phyloP scores from a whole-genome alignment of 2,888 invertebrate genomes.

The Hypomecis atomaria region DNA sequence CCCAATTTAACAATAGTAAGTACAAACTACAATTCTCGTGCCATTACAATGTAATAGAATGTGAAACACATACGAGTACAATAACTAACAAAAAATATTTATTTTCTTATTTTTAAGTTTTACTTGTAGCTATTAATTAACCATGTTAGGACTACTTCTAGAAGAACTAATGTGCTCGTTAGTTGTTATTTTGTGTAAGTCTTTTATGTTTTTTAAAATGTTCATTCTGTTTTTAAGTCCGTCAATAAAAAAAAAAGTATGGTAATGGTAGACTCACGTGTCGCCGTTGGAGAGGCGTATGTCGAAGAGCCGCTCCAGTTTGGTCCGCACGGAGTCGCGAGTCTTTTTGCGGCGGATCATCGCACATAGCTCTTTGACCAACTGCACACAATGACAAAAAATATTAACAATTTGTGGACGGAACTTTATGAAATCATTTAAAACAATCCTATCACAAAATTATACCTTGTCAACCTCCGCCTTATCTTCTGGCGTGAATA shows the following conservation, averaged over 20 bases:
- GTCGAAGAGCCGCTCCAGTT: constrained; percentile 68
- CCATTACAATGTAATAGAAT: no score
- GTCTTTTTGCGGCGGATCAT: constrained; percentile 63
- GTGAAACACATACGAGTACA: no score
- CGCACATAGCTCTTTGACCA: constrained; percentile 70
- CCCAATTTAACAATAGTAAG: background rate
- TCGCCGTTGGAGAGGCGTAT: constrained; percentile 74
- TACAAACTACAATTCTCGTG: no score
- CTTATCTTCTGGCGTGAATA: constrained; percentile 65
- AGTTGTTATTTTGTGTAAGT: no score
- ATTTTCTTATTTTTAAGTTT: no score
- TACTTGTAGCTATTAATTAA: no score
- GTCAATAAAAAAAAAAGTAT: background rate
- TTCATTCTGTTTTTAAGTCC: no score
- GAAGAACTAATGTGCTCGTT: no score
- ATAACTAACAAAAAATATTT: no score
- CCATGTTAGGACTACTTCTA: no score
- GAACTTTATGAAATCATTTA: background rate
- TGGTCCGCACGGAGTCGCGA: constrained; percentile 56
- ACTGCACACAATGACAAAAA: constrained; percentile 45
- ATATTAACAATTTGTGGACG: background rate
- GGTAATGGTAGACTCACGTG: constrained; percentile 63
- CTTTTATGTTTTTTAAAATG: no score
- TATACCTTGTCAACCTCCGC: constrained; percentile 70
- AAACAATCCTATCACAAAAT: background rate